Evolutionary conservation across 2,888 invertebrate genomes (phyloP).

Genomic region (Bellardia bayeri): DNA sequence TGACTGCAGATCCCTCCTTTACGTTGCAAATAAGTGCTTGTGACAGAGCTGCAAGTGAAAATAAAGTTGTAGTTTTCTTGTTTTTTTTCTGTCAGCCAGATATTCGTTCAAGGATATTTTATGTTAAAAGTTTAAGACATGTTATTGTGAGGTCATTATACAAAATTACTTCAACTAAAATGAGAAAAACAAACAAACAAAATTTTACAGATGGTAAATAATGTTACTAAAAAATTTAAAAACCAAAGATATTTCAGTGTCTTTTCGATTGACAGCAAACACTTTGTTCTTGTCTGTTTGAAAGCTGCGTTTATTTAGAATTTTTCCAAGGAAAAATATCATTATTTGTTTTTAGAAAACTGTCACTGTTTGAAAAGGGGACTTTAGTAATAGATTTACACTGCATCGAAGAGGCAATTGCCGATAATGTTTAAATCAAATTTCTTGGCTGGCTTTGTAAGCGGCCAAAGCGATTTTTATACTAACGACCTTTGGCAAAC

Average conservation of each 20-base stretch:
- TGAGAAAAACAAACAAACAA: not conserved
- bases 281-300: not conserved
- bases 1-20: not conserved
- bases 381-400: too few relatives aligned
- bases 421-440: too few relatives aligned
- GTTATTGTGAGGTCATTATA: constrained; percentile 47
- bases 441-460: too few relatives aligned
- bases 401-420: too few relatives aligned
- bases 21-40: not conserved
- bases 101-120: constrained; percentile 65
- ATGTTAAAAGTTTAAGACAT: constrained; percentile 29
- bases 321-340: too few relatives aligned
- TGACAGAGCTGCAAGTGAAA: constrained; percentile 25
- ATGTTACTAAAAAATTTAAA: not conserved
- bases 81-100: constrained; percentile 7
- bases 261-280: not conserved
- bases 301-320: not conserved
- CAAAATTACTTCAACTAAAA: constrained; percentile 14
- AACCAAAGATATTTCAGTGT: constrained; percentile 11
- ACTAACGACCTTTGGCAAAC: too few relatives aligned
- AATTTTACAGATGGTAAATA: not conserved
- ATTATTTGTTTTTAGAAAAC: too few relatives aligned
- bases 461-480: too few relatives aligned
- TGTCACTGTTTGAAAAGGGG: too few relatives aligned
- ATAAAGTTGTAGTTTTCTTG: constrained; percentile 48